A percentile compares a stretch with the other conserved stretches of the same genome.
Conservation (phyloP, 2,888 invertebrate species). For the Dynastes hyllus region DNA sequence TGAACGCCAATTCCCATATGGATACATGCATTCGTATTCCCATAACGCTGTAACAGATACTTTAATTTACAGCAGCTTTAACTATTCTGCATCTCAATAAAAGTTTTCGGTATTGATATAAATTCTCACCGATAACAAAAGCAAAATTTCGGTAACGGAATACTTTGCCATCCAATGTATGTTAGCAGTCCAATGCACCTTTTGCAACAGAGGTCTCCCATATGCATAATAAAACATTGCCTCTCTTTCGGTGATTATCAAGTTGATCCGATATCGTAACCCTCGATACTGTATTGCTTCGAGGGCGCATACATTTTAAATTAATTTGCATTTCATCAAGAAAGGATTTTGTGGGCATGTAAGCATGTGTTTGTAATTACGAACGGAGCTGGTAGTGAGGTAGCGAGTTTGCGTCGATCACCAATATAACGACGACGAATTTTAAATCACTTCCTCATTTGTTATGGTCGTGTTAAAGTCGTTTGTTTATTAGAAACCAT, state of each 20-base stretch:
- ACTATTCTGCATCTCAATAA: constrained; percentile 40
- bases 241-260: constrained; percentile 37
- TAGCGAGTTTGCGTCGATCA: background rate
- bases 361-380: constrained; percentile 19
- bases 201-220: constrained; percentile 26
- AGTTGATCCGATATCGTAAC: constrained; percentile 39
- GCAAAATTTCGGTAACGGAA: constrained; percentile 40
- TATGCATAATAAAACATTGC: constrained; percentile 43
- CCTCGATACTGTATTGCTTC: constrained; percentile 24
- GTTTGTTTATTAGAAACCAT: background rate
- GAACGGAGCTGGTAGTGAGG: constrained; percentile 1
- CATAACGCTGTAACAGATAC: constrained; percentile 39
- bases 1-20: too few relatives aligned
- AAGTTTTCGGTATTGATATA: constrained; percentile 38
- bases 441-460: constrained; percentile 1
- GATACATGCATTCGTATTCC: background rate
- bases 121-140: constrained; percentile 41
- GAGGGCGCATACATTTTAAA: constrained; percentile 43
- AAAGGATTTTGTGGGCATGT: constrained; percentile 38
- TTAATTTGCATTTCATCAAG: constrained; percentile 40
- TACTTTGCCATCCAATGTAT: constrained; percentile 7
- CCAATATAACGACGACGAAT: background rate
- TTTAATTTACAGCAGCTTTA: constrained; percentile 41
- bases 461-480: too few relatives aligned
- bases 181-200: constrained; percentile 8